Conservation (phyloP, 2,113 vertebrate genomes). For the Mixornis gularis region DNA sequence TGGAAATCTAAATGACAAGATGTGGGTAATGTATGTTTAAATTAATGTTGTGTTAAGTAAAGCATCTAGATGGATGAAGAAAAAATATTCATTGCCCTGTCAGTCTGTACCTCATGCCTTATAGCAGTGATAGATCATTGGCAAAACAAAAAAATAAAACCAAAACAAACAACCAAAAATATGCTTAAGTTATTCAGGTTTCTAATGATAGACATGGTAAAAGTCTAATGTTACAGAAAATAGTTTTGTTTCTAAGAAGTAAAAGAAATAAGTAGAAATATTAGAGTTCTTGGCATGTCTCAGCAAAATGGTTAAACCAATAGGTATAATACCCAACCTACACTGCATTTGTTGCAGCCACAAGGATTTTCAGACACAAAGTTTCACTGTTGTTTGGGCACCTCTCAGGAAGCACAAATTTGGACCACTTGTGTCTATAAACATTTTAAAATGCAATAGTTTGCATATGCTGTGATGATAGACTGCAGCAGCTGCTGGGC, state of each 20-base stretch:
- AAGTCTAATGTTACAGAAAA: not conserved
- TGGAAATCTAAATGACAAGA: not conserved
- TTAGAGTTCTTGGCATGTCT: not conserved
- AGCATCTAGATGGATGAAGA: not conserved
- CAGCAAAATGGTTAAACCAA: not conserved
- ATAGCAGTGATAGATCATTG: not conserved
- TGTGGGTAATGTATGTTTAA: not conserved
- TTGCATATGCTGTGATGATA: not conserved
- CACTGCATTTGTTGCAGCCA: not conserved
- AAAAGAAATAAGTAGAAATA: not conserved
- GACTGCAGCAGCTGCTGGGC: not conserved
- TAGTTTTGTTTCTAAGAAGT: not conserved
- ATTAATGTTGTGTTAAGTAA: not conserved
- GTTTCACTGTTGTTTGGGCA: not conserved
- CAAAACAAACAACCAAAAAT: not conserved
- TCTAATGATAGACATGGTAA: not conserved
- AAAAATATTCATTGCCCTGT: not conserved
- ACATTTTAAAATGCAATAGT: not conserved
- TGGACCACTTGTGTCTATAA: not conserved
- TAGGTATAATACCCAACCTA: not conserved
- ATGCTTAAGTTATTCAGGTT: not conserved
- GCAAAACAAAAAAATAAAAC: not conserved
- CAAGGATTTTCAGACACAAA: not conserved
- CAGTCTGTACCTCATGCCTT: not conserved
- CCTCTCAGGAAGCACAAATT: not conserved